These are phyloP conservation scores for Cheilosia pagana DNA, from an alignment of 2,888 invertebrate genomes.

Conservation along the genomic window DNA sequence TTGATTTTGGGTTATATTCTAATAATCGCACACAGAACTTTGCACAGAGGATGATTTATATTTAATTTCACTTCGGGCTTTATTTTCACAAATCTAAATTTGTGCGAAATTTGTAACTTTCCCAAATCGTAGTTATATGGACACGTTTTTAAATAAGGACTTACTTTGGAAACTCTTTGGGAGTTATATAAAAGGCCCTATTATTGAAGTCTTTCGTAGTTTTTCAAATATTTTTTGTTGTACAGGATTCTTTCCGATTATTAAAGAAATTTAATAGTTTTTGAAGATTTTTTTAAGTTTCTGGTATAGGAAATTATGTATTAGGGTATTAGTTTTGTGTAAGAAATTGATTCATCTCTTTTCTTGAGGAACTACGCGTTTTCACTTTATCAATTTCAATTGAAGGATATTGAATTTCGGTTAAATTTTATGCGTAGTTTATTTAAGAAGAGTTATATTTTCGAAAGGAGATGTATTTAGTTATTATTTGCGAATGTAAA, in stretches of 20 bases:
- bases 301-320: neutral
- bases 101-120: neutral
- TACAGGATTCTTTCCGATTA: neutral
- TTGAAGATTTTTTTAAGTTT: neutral
- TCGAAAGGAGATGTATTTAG: constrained; percentile 1
- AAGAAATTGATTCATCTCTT: constrained; percentile 18
- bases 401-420: neutral
- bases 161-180: neutral
- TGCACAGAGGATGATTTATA: constrained; percentile 4
- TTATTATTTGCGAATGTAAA: constrained; percentile 29
- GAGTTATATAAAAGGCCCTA: constrained; percentile 22
- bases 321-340: constrained; percentile 20
- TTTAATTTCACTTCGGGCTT: neutral
- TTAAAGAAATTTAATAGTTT: neutral
- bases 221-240: neutral
- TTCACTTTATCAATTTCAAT: constrained; percentile 30
- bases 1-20: constrained; percentile 31
- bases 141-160: neutral
- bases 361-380: constrained; percentile 4
- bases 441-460: neutral
- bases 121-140: neutral
- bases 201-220: neutral
- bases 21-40: constrained; percentile 19
- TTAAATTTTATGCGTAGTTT: neutral
- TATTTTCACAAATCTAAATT: neutral